Evolutionary conservation across 1,140 invertebrate genomes (phyloP), one percentile per base, ranked within the genome.

Genomic region (Aphelinus atriplicis): DNA sequence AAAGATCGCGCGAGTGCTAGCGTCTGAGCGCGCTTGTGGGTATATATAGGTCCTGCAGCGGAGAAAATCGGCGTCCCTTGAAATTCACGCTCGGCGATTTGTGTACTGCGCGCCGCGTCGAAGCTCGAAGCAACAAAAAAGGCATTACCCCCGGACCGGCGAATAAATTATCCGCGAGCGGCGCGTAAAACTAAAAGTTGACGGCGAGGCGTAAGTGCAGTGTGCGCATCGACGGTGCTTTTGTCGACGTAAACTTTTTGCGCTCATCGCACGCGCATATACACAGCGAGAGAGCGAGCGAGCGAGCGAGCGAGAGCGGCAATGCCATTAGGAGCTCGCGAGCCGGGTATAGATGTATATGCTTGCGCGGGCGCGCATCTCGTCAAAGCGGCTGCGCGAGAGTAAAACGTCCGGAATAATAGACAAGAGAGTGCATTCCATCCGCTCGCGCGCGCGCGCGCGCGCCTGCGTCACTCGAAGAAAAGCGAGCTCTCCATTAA

Each of bases 401-500:
- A 10, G 50, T 10, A 56, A 56, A 68, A 68, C 65, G 73, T 42
- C 71, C 64, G 64, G 26, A 73, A 73, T 73, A 73, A 73, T 62
- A 68, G 71, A 67, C 47, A 60, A 53, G 63, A 55, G 47, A 73
- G 56, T 67, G 65, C 72, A 74, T 74, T 74, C 71, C 71, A 53
- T 67, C 9, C 63, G 26, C 26, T 0, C 26, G 26, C 26, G 26
- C 26, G 26, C 26, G 3, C 63, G 26, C 26, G 26, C 26, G 26
- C 26, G 26, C 26, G 26, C 26, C 26, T 26, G 26, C 26, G 26
- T 26, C 26, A 26, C 26, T 53, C 56, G 65, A 51, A 67, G 64
- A 76, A 76, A 71, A 65, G 68, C 7, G 55, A 10, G 43, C 42
- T 58, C 50, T 71, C 62, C 74, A 76, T 76, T 76, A 76, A 61